Evolutionary conservation across 2,888 invertebrate genomes (phyloP), one percentile per base, ranked within the genome.

Genomic region (Xylocampa areola): DNA sequence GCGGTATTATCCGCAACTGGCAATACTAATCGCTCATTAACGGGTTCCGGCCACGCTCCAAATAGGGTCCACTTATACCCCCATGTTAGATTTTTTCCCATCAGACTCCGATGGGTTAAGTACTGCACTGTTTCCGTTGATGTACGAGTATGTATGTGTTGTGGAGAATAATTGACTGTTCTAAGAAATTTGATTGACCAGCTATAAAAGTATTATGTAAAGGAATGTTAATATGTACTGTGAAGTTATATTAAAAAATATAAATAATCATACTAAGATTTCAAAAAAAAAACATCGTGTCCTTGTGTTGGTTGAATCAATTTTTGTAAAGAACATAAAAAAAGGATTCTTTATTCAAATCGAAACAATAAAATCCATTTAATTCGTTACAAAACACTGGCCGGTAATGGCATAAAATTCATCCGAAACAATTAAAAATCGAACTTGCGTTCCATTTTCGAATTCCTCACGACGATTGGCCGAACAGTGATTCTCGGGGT

Each of bases 11-110:
- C 89, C 88, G 84, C 86, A 89, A 90, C 89, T 91, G 89, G 91
- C 86, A 91, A 91, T 90, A 90, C 91, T 92, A 92, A 93, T 93
- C 92, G 92, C 88, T 89, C 91, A 89, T 92, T 92, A 92, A 82
- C 81, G 80, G 81, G 89, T 91, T 89, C 91, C 90, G 91, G 90
- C 71, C 84, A 81, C 78, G 76, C 79, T 72, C 68, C 67, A 17
- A 70, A 75, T 64, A 66, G 74, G 77, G 75, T 68, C 67, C 68
- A 62, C 60, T 70, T 63, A 68, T 49, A 59, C 51, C 60, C n/a
- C 73, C 54, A 59, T 60, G 61, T 65, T 58, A 59, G 40, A 65
- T 53, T 68, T 64, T 68, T 75, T 76, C 74, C 74, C 76, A 78
- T 66, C 53, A 44, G 40, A 49, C 50, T 8, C 36, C 25, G 59